Conservation (phyloP, 1,140 invertebrate genomes). For the Bradynema listronoti region DNA sequence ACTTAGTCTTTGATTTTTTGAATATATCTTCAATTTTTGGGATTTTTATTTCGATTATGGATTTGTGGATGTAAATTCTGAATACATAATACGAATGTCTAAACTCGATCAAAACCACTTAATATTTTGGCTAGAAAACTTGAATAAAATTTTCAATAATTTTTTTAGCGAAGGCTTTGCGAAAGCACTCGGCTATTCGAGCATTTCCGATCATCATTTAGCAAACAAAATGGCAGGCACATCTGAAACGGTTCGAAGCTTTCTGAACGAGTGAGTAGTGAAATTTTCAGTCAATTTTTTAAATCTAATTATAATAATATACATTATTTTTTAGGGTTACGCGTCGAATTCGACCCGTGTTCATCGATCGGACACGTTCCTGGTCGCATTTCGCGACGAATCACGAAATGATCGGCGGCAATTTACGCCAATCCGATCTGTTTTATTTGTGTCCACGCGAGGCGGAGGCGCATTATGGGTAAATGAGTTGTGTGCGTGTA, state of each 20-base stretch:
- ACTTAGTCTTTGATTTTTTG: too few species aligned
- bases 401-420: slow-evolving; percentile 40
- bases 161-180: slow-evolving; percentile 50
- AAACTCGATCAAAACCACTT: too few species aligned
- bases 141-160: slow-evolving; percentile 7
- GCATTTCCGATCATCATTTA: slow-evolving; percentile 51
- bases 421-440: slow-evolving; percentile 44
- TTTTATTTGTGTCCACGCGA: slow-evolving; percentile 55
- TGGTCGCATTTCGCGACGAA: slow-evolving; percentile 45
- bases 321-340: slow-evolving; percentile 32
- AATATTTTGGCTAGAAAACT: not conserved
- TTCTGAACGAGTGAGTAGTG: slow-evolving; percentile 42
- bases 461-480: slow-evolving; percentile 52
- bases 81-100: too few species aligned
- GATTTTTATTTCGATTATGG: too few species aligned
- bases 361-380: slow-evolving; percentile 45
- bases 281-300: slow-evolving; percentile 1
- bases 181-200: slow-evolving; percentile 49
- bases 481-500: not conserved
- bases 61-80: too few species aligned
- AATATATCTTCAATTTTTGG: too few species aligned
- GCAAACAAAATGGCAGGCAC: slow-evolving; percentile 55
- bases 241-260: slow-evolving; percentile 52
- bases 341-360: slow-evolving; percentile 48
- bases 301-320: not conserved